Evolutionary conservation across 2,113 vertebrate species (phyloP).

Genomic region (Percopsis transmontana): DNA sequence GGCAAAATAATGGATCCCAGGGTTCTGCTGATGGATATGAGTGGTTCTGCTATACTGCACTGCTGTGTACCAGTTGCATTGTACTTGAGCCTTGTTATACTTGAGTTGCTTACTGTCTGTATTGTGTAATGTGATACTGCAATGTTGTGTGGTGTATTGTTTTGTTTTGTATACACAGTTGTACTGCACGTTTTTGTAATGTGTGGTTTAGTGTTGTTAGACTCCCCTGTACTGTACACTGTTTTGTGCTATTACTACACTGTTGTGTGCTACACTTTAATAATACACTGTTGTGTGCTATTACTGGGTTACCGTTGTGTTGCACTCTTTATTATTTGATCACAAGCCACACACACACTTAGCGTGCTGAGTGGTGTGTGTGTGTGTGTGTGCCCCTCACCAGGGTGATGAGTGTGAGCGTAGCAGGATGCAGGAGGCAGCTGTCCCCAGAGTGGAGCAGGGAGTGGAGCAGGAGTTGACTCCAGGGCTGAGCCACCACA

Average conservation of each 20-base stretch:
- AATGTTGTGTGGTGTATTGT: background rate
- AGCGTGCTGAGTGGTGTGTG: slow-evolving; percentile 8
- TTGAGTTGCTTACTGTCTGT: too few relatives aligned
- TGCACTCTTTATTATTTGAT: too few relatives aligned
- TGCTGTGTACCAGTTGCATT: background rate
- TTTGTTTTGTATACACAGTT: background rate
- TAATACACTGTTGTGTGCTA: too few relatives aligned
- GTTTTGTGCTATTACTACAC: slow-evolving; percentile 14
- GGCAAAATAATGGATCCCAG: background rate
- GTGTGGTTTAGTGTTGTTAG: background rate
- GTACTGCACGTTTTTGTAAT: background rate
- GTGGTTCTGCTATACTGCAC: background rate
- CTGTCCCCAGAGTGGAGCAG: slow-evolving; percentile 78
- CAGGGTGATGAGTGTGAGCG: slow-evolving; percentile 84
- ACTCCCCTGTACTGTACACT: background rate
- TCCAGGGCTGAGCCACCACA: slow-evolving; percentile 87
- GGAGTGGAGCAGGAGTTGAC: slow-evolving; percentile 83
- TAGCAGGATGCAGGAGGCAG: slow-evolving; percentile 82
- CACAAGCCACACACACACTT: too few relatives aligned
- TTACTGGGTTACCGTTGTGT: too few relatives aligned
- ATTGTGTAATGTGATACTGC: too few relatives aligned
- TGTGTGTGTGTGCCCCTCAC: slow-evolving; percentile 71
- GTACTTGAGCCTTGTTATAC: background rate
- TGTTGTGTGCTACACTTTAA: too few relatives aligned
- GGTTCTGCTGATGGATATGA: background rate